Evolutionary conservation across 1,140 invertebrate species (phyloP).

Genomic region (Bradysia coprophila): DNA sequence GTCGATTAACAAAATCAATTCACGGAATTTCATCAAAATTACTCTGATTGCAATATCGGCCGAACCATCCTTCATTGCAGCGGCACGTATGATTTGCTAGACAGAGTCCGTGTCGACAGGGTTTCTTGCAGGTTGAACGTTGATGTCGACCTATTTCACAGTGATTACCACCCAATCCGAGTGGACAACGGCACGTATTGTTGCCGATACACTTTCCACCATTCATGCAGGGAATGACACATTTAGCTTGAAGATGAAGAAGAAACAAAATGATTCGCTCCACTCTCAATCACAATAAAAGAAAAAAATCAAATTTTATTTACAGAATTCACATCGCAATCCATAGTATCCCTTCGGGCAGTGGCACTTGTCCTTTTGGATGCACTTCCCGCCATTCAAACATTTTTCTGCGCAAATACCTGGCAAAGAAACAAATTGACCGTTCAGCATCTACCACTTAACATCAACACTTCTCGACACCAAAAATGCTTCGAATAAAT

Average conservation of each 20-base stretch:
- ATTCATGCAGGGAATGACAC: conserved; percentile 72
- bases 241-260: conserved; percentile 45
- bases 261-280: too few relatives aligned
- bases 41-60: conserved; percentile 41
- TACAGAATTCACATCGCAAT: conserved; percentile 74
- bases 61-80: conserved; percentile 54
- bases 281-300: neutral
- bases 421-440: conserved; percentile 32
- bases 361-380: conserved; percentile 80
- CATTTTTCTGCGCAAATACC: conserved; percentile 83
- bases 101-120: conserved; percentile 55
- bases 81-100: conserved; percentile 42
- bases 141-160: conserved; percentile 61
- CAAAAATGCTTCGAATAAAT: too few relatives aligned
- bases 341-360: conserved; percentile 83
- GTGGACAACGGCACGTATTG: conserved; percentile 66
- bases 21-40: neutral
- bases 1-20: neutral
- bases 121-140: conserved; percentile 43
- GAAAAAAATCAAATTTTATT: conserved; percentile 11
- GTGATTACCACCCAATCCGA: conserved; percentile 61
- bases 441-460: too few relatives aligned
- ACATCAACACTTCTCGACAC: too few relatives aligned
- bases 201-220: conserved; percentile 67
- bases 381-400: conserved; percentile 83